Evolutionary conservation across 2,797 vertebrate species (phyloP), one percentile per base, ranked within the genome.

Genomic region (Ctenochaetus hawaiiensis): DNA sequence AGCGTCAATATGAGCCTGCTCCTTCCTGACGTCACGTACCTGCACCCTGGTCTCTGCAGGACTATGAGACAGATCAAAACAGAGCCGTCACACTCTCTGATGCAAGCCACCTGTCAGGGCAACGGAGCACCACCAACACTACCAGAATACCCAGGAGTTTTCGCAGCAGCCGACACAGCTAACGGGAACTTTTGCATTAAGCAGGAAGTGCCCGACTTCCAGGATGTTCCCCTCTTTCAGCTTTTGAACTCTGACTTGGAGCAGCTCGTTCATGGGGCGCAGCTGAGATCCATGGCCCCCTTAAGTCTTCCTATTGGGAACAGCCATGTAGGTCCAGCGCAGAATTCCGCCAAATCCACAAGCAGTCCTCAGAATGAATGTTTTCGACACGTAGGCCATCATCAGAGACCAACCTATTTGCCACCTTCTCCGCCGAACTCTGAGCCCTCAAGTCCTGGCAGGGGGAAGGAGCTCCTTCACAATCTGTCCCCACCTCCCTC

Each of bases 1-100:
- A 98, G 97, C 80, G 96, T 98, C 92, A 99, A 98, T 94, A 98
- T 99, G 97, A 99, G 97, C 57, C 95, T 99, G 91, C 97, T 97
- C 76, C 95, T 98, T 39, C 97, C 98, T 0, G 97, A 99, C 52
- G 95, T 97, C 77, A 94, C 96, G 43, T 97, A 98, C 86, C 94
- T 98, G 91, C 96, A 96, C 92, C 96, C 97, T 18, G 96, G 96
- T 83, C 94, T 97, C 73, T 97, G 97, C 93, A 96, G 97, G 92
- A 94, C 96, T 1, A 89, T 96, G 91, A 96, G 96, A 83, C 95
- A 95, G 14, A 96, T 99, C 91, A 98, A 99, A 95, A 95, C 96
- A 0, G 97, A 99, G 87, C 96, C 96, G 0, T 20, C 87, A 0
- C 94, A 96, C 83, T 85, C 96, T 76, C 96, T 96, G 92, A 96